Conservation (phyloP, 2,113 vertebrate species). For the Pseudolaguvia tuberculata region DNA sequence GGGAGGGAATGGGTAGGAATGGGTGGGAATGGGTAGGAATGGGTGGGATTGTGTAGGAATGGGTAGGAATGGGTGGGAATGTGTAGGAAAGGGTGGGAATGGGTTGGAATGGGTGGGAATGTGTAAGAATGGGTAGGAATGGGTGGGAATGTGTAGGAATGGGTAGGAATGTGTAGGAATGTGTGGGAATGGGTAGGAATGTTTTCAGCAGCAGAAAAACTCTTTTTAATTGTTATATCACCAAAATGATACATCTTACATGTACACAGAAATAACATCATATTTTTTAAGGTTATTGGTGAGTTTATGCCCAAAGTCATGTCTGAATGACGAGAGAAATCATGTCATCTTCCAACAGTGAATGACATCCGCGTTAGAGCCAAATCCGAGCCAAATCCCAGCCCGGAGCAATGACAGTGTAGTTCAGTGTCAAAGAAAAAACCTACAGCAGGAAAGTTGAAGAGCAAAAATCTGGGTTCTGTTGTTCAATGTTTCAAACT, state of each 20-base stretch:
- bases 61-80: too few species aligned
- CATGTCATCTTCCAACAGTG: not conserved
- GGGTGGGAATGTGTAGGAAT: too few species aligned
- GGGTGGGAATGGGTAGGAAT: too few species aligned
- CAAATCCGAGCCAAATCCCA: not conserved
- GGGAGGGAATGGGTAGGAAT: too few species aligned
- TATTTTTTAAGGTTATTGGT: conserved; percentile 2
- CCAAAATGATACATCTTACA: not conserved
- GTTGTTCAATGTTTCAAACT: too few species aligned
- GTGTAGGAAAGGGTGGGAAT: too few species aligned
- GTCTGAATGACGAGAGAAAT: not conserved
- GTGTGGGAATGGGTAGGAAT: too few species aligned
- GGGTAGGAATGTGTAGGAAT: too few species aligned
- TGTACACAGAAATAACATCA: not conserved
- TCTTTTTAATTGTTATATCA: not conserved
- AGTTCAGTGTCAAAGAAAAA: not conserved
- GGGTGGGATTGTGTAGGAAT: too few species aligned
- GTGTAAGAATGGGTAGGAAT: too few species aligned
- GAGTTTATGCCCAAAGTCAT: not conserved
- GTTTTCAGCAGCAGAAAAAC: not conserved
- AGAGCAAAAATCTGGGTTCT: too few species aligned
- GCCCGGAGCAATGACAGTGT: not conserved
- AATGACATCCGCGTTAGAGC: not conserved
- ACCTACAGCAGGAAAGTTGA: not conserved
- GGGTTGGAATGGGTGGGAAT: too few species aligned